Evolutionary conservation across 2,113 vertebrate genomes (phyloP).

Genomic region (Proteles cristata): DNA sequence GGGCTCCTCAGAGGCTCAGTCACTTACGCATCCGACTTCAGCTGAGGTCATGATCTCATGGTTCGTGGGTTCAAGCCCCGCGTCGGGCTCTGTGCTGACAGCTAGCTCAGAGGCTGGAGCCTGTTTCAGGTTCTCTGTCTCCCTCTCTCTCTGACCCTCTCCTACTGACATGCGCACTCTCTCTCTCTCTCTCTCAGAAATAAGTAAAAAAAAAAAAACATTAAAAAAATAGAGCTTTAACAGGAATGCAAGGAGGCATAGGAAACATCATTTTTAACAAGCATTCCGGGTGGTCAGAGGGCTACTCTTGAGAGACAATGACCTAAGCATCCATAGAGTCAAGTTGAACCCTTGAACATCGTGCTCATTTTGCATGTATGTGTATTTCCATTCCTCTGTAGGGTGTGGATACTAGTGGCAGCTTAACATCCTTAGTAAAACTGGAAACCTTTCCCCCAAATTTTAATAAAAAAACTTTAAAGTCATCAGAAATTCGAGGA

Average conservation of each 20-base stretch:
- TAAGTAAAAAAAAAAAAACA: too few species aligned
- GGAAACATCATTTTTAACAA: background rate
- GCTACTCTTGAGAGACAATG: background rate
- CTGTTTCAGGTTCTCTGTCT: too few species aligned
- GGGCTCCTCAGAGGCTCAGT: too few species aligned
- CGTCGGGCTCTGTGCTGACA: too few species aligned
- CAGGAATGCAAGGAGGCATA: background rate
- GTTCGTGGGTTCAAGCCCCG: too few species aligned
- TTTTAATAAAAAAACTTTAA: constrained; percentile 6
- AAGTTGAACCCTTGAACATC: background rate
- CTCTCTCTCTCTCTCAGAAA: too few species aligned
- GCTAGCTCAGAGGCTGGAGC: too few species aligned
- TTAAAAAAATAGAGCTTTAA: background rate
- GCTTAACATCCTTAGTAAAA: background rate
- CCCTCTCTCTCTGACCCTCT: too few species aligned
- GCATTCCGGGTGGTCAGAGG: background rate
- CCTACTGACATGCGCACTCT: too few species aligned
- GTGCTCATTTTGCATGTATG: background rate
- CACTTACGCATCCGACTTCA: too few species aligned
- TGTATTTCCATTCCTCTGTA: background rate
- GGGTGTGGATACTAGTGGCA: background rate
- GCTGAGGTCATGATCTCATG: too few species aligned
- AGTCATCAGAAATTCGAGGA: background rate
- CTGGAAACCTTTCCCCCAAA: background rate
- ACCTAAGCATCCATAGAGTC: background rate